These are phyloP conservation scores for Panzeria rudis DNA, from an alignment of 2,888 invertebrate genomes.

Conservation along the genomic window DNA sequence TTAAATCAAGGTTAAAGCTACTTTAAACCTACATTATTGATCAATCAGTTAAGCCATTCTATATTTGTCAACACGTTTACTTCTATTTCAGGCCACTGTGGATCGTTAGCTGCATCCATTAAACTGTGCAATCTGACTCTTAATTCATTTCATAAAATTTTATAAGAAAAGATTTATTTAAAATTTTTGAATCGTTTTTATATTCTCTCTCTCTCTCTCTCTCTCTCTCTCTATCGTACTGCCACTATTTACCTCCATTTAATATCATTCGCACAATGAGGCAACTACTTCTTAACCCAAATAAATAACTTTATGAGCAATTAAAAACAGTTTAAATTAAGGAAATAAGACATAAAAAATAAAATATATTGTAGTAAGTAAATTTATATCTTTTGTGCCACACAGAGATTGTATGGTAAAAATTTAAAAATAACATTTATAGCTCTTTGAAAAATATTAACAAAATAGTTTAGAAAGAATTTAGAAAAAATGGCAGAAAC, in stretches of 20 bases:
- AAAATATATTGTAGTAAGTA: no score
- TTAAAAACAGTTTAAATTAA: conserved; percentile 15
- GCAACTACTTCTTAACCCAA: conserved; percentile 16
- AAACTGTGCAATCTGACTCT: background rate
- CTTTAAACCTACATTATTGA: no score
- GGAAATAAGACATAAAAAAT: background rate
- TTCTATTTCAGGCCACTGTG: background rate
- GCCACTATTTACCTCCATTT: background rate
- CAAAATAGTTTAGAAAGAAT: no score
- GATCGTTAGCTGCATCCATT: background rate
- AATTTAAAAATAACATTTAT: background rate
- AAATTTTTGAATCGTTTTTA: no score
- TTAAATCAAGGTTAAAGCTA: no score
- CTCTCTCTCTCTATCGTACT: background rate
- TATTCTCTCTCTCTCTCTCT: background rate
- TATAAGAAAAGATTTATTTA: no score
- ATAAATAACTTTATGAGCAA: conserved; percentile 32
- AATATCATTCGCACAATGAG: background rate
- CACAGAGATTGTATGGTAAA: background rate
- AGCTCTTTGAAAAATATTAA: background rate
- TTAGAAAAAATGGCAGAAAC: no score
- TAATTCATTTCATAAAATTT: background rate
- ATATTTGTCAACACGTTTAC: background rate
- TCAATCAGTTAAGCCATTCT: background rate
- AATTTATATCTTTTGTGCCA: background rate